A percentile compares a stretch with the other conserved stretches of the same genome.
These are phyloP conservation scores for Epinephelus cyanopodus DNA, from an alignment of 2,113 vertebrate genomes.

Conservation along the genomic window DNA sequence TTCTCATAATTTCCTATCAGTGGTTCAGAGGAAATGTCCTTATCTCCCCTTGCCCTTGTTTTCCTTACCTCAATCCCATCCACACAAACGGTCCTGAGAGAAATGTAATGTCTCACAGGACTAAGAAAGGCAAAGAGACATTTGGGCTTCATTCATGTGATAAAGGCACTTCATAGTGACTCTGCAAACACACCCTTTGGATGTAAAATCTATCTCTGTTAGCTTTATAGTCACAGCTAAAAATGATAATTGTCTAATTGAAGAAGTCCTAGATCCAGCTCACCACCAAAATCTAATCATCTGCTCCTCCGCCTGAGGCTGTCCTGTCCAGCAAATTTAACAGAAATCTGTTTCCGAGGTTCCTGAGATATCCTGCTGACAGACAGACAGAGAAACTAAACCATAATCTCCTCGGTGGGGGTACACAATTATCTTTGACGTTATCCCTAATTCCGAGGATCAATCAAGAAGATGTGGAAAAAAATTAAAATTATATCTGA, in stretches of 20 bases:
- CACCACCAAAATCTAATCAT: slow-evolving; percentile 47
- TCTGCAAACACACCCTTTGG: slow-evolving; percentile 27
- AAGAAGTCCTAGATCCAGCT: slow-evolving; percentile 45
- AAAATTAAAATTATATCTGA: slow-evolving; percentile 22
- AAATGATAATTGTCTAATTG: slow-evolving; percentile 55
- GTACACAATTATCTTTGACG: slow-evolving; percentile 37
- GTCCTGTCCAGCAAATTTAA: slow-evolving; percentile 36
- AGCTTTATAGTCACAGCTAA: slow-evolving; percentile 27
- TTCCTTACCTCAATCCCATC: background rate
- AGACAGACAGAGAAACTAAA: slow-evolving; percentile 32
- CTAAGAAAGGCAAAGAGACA: background rate
- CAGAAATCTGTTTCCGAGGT: slow-evolving; percentile 3
- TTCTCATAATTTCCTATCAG: background rate
- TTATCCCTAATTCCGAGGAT: slow-evolving; percentile 32
- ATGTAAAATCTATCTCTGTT: slow-evolving; percentile 8
- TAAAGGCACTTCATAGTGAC: background rate
- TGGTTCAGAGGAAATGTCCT: background rate
- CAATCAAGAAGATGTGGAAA: slow-evolving; percentile 38
- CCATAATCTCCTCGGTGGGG: slow-evolving; percentile 31
- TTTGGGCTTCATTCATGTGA: background rate
- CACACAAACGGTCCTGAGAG: slow-evolving; percentile 1
- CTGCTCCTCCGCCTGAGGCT: slow-evolving; percentile 34
- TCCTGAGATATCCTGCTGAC: slow-evolving; percentile 41
- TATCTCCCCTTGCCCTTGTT: background rate
- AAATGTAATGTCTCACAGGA: background rate